These are phyloP conservation scores for Drosophila neotestacea DNA, from an alignment of 2,888 invertebrate genomes.

Conservation along the genomic window DNA sequence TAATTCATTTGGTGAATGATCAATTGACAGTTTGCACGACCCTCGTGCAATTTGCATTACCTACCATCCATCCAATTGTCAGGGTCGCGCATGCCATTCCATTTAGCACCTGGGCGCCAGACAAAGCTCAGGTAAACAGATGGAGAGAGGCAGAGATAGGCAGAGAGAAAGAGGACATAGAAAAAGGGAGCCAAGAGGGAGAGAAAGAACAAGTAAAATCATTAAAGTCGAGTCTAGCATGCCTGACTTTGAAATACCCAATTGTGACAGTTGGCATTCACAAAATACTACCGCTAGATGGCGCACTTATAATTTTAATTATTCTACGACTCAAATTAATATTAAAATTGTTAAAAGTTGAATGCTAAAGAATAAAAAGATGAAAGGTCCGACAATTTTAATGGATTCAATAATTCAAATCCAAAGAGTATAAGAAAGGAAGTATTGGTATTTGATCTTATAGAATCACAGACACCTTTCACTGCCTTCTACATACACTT, in stretches of 20 bases:
- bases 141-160: neutral
- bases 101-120: constrained; percentile 49
- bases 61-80: constrained; percentile 19
- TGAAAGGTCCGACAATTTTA: too few relatives aligned
- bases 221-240: too few relatives aligned
- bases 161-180: neutral
- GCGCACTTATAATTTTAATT: too few relatives aligned
- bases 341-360: too few relatives aligned
- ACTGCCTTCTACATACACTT: neutral
- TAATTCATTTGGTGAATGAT: constrained; percentile 27
- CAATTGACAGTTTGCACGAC: constrained; percentile 27
- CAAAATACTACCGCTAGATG: too few relatives aligned
- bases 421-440: too few relatives aligned
- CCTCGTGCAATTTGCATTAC: constrained; percentile 32
- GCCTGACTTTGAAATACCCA: neutral
- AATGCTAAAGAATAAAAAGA: too few relatives aligned
- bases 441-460: too few relatives aligned
- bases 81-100: constrained; percentile 31
- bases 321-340: too few relatives aligned
- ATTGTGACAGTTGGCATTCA: too few relatives aligned
- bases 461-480: too few relatives aligned
- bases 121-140: constrained; percentile 17
- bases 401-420: too few relatives aligned
- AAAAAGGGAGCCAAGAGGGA: neutral
- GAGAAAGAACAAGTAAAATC: neutral